Conservation (phyloP, 2,888 invertebrate genomes). For the Polydrusus cervinus region DNA sequence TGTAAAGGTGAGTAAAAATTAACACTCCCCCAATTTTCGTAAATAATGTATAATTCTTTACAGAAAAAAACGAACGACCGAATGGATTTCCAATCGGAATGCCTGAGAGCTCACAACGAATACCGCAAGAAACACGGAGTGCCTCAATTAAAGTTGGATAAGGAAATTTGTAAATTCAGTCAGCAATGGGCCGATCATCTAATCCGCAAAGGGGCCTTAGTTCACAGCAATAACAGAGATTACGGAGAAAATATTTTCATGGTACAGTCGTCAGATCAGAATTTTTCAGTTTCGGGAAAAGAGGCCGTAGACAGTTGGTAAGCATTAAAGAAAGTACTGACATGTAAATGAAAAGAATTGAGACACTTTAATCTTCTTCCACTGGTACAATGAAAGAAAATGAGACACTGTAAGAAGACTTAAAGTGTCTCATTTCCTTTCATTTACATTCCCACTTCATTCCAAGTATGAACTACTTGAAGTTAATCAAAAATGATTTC, state of each 20-base stretch:
- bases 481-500: too few species aligned
- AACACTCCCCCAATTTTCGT: too few species aligned
- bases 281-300: conserved; percentile 78
- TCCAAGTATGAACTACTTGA: not conserved
- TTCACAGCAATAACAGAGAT: conserved; percentile 75
- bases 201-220: conserved; percentile 73
- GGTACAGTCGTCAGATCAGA: conserved; percentile 80
- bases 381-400: too few species aligned
- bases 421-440: too few species aligned
- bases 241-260: conserved; percentile 82
- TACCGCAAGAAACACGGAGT: conserved; percentile 75
- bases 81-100: conserved; percentile 70
- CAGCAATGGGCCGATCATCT: conserved; percentile 74
- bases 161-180: conserved; percentile 73
- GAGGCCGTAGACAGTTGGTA: conserved; percentile 83
- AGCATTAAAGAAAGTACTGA: too few species aligned
- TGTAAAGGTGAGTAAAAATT: conserved; percentile 54
- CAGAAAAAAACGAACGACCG: conserved; percentile 60
- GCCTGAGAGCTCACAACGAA: conserved; percentile 76
- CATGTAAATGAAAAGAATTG: too few species aligned
- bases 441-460: too few species aligned
- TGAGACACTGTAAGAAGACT: too few species aligned
- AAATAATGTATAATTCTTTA: conserved; percentile 46
- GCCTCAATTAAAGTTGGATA: conserved; percentile 74
- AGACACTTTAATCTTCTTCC: too few species aligned